A percentile compares a stretch with the other conserved stretches of the same genome.
Evolutionary conservation across 2,113 vertebrate species (phyloP).

Genomic region (Benitochromis conjunctus): DNA sequence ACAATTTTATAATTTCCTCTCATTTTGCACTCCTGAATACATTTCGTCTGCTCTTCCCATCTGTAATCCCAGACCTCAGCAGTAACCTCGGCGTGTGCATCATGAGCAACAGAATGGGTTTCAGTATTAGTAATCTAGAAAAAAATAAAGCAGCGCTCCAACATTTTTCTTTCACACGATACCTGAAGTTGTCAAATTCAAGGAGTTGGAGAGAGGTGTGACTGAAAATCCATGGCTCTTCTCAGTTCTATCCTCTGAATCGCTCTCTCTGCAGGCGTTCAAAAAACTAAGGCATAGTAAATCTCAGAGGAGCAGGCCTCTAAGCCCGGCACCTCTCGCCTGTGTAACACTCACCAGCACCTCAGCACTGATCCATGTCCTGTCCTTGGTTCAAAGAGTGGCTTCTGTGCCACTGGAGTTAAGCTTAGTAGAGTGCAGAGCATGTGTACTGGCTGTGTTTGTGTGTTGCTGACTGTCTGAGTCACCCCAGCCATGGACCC

Average conservation of each 20-base stretch:
- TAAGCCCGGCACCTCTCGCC: not conserved
- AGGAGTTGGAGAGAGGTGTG: not conserved
- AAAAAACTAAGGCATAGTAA: not conserved
- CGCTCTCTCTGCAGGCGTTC: not conserved
- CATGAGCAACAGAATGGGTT: not conserved
- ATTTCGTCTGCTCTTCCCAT: not conserved
- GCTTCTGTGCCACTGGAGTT: not conserved
- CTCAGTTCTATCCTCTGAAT: not conserved
- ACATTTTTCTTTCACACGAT: not conserved
- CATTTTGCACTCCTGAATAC: not conserved
- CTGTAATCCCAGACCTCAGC: not conserved
- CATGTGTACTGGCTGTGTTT: not conserved
- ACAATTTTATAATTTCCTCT: not conserved
- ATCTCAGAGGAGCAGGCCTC: not conserved
- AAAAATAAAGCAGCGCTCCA: not conserved
- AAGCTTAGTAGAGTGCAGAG: not conserved
- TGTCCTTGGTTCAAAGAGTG: not conserved
- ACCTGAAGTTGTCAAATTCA: constrained; percentile 3
- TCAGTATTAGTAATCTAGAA: not conserved
- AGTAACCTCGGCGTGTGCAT: not conserved
- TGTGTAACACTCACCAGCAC: not conserved
- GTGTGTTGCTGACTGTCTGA: not conserved
- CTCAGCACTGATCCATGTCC: constrained; percentile 2
- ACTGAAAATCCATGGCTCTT: not conserved
- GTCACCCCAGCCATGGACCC: constrained; percentile 8